These are phyloP conservation scores for Bedellia somnulentella DNA, from an alignment of 2,888 invertebrate species.

Conservation along the genomic window DNA sequence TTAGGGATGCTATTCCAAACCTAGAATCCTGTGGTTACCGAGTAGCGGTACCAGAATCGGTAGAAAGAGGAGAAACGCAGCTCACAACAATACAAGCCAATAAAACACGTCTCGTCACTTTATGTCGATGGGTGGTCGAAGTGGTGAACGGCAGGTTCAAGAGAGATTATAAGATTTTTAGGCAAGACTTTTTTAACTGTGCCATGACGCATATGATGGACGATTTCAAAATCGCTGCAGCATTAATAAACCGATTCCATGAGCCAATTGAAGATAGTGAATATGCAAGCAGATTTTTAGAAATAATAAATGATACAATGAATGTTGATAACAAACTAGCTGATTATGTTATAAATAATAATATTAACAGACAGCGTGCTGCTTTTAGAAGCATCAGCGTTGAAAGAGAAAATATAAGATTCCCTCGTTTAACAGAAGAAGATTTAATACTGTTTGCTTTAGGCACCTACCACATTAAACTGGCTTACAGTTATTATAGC, in stretches of 20 bases:
- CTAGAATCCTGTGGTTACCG: no score
- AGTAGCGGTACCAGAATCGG: neutral
- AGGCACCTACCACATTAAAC: constrained; percentile 7
- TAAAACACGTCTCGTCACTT: constrained; percentile 2
- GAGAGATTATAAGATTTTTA: constrained; percentile 2
- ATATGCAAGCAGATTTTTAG: constrained; percentile 5
- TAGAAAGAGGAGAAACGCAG: neutral
- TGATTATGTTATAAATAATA: constrained; percentile 5
- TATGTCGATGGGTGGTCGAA: no score
- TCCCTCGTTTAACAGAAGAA: constrained; percentile 6
- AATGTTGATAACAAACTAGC: constrained; percentile 5
- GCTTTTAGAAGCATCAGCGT: constrained; percentile 3
- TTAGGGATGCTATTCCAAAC: constrained; percentile 2
- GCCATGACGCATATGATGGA: neutral
- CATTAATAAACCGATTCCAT: constrained; percentile 2
- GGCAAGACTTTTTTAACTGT: constrained; percentile 4
- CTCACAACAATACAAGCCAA: constrained; percentile 4
- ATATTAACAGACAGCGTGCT: constrained; percentile 7
- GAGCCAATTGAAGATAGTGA: no score
- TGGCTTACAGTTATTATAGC: constrained; percentile 5
- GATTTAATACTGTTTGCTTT: constrained; percentile 4
- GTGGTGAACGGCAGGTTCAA: no score
- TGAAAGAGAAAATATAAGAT: constrained; percentile 3
- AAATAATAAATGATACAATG: constrained; percentile 5
- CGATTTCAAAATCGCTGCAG: constrained; percentile 5